These are phyloP conservation scores for Thripadectes ignobilis DNA, from an alignment of 2,797 vertebrate species.

Conservation along the genomic window DNA sequence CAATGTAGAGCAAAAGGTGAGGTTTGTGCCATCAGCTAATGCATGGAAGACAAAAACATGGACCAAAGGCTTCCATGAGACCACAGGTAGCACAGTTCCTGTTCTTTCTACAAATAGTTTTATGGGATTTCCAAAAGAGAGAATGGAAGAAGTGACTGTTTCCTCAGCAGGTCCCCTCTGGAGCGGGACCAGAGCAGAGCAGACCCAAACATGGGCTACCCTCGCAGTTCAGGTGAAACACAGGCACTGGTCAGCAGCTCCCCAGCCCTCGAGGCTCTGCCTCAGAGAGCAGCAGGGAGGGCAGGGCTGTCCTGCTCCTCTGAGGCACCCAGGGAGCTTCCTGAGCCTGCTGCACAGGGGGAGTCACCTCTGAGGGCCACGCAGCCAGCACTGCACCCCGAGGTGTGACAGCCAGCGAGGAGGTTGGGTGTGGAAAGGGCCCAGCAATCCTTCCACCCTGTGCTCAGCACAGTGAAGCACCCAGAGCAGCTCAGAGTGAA, in stretches of 20 bases:
- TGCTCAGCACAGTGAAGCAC: not conserved
- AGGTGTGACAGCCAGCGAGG: not conserved
- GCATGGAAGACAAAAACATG: not conserved
- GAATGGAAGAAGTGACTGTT: not conserved
- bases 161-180: not conserved
- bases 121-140: not conserved
- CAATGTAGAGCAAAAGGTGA: not conserved
- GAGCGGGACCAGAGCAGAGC: not conserved
- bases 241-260: not conserved
- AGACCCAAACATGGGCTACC: not conserved
- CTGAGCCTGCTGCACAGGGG: not conserved
- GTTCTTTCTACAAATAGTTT: not conserved
- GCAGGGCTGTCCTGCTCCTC: not conserved
- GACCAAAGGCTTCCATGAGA: not conserved
- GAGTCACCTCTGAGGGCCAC: not conserved
- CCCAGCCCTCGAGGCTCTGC: not conserved
- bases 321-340: not conserved
- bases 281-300: not conserved
- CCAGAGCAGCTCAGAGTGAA: not conserved
- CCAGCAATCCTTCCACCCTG: not conserved
- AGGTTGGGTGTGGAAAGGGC: not conserved
- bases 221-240: not conserved
- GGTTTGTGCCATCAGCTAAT: not conserved
- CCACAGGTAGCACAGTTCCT: not conserved
- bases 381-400: not conserved